Base-by-base conservation (phyloP, 2,113 vertebrate species). In the Ia io region DNA sequence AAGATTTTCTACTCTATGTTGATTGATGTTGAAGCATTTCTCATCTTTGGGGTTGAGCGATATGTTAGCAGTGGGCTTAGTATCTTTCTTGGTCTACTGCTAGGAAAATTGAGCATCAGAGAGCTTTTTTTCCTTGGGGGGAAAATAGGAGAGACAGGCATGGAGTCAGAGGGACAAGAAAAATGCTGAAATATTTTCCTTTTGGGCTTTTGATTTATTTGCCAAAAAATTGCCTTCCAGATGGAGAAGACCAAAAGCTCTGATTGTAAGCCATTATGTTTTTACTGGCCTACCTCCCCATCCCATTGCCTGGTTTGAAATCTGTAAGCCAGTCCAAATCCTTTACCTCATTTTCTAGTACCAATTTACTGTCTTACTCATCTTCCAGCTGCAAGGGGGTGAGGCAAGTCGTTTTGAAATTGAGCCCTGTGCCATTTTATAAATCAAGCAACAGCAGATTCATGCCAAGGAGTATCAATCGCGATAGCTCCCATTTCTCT, bases 181-280 rank as follows among this genome's bases (percentile, higher is more conserved):
- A 95, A 92, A 86, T 88, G 94, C 88, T 53, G 4, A 91, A 86
- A 61, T 87, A 20, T 90, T 94, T 67, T 96, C 95, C 94, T 91
- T 91, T 78, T 65, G 91, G 92, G 77, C 94, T 98, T 98, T 40
- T 95, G 96, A 96, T 97, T 97, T 96, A 9, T 74, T 98, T 92
- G 93, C 97, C 84, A 97, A 96, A 92, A 94, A 82, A 47, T 90
- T 96, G 89, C 82, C 20, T 80, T 83, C 77, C 96, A 96, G 89
- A 89, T 87, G 80, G 77, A 93, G 94, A 91, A 87, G 42, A 42
- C 90, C 90, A 86, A 86, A 89, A 93, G 95, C 61, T 18, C 49
- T 73, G 91, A 49, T 71, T 95, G 56, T 91, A 78, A 92, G 87
- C 90, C 51, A 77, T 79, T 87, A 51, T 95, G 96, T 91, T 80